These are phyloP conservation scores for Sepiola atlantica DNA, from an alignment of 2,888 invertebrate genomes.

Conservation along the genomic window DNA sequence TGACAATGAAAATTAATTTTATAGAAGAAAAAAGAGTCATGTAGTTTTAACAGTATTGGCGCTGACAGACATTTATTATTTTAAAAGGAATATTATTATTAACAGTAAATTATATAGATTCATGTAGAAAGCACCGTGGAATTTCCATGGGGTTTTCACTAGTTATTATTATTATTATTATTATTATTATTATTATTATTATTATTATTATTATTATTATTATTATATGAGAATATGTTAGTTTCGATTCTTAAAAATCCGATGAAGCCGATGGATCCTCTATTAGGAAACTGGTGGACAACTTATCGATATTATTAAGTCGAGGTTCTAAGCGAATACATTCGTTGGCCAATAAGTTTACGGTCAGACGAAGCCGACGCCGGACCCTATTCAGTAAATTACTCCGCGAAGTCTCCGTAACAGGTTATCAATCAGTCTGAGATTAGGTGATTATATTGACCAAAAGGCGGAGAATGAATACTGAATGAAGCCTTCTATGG, in stretches of 20 bases:
- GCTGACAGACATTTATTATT: too few relatives aligned
- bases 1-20: too few relatives aligned
- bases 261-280: background rate
- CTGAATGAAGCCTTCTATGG: background rate
- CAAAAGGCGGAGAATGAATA: background rate
- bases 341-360: background rate
- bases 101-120: too few relatives aligned
- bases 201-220: background rate
- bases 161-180: background rate
- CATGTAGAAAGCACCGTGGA: too few relatives aligned
- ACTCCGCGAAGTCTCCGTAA: background rate
- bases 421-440: background rate
- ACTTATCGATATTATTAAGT: slow-evolving; percentile 9
- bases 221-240: background rate
- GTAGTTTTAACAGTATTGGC: too few relatives aligned
- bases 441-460: background rate
- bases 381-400: background rate
- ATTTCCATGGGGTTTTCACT: background rate
- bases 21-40: too few relatives aligned
- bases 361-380: background rate
- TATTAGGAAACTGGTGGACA: background rate
- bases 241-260: background rate
- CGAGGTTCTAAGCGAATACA: background rate
- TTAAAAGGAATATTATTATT: too few relatives aligned
- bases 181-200: background rate